Evolutionary conservation across 64 coral and sea anemone genomes (phyloP).

Genomic region (Montipora cactus): DNA sequence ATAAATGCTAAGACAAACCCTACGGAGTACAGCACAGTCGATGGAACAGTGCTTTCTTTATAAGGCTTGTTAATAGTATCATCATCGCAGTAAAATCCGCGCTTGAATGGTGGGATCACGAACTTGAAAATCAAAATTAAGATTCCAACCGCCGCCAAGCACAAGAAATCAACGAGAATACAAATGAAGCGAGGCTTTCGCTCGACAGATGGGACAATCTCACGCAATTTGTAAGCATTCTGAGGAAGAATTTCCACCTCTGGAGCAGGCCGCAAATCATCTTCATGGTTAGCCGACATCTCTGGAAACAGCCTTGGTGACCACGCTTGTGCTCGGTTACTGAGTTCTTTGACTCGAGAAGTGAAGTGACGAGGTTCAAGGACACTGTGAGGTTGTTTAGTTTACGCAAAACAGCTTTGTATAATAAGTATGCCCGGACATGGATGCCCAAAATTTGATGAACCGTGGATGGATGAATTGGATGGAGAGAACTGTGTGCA

Average conservation of each 20-base stretch:
- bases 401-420: neutral
- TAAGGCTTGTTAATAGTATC: conserved; percentile 92
- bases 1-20: conserved; percentile 60
- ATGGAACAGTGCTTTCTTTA: conserved; percentile 77
- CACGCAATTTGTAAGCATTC: neutral
- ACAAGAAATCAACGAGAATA: conserved; percentile 64
- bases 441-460: conserved; percentile 44
- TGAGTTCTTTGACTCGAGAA: neutral
- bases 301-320: neutral
- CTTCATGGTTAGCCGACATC: neutral
- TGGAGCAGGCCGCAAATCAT: neutral
- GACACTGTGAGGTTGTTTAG: neutral
- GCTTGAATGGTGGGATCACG: conserved; percentile 58
- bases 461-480: conserved; percentile 89
- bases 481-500: conserved; percentile 87
- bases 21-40: conserved; percentile 43
- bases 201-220: neutral
- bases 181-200: neutral
- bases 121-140: conserved; percentile 44
- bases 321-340: neutral
- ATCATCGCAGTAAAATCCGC: conserved; percentile 94
- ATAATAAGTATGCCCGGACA: neutral
- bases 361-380: neutral
- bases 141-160: conserved; percentile 33
- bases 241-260: neutral